Conservation (phyloP, 2,797 vertebrate species). For the Acanthurus tractus region DNA sequence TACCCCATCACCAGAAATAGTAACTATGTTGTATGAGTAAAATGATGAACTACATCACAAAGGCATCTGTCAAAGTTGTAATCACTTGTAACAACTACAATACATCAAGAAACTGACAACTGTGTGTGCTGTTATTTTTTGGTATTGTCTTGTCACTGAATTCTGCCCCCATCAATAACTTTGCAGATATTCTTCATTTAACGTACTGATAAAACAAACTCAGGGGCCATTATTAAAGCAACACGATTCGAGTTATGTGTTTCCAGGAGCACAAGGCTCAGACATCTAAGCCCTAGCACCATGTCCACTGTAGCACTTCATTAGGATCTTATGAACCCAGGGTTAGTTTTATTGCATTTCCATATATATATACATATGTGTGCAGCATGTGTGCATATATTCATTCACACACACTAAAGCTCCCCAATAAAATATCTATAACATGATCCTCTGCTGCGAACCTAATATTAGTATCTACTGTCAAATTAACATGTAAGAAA, state of each 20-base stretch:
- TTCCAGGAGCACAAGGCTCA: conserved; percentile 33
- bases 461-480: conserved; percentile 7
- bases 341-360: conserved; percentile 61
- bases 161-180: not conserved
- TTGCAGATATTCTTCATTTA: not conserved
- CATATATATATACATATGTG: conserved; percentile 36
- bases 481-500: too few relatives aligned
- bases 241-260: conserved; percentile 28
- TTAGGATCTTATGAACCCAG: too few relatives aligned
- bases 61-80: conserved; percentile 21
- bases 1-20: conserved; percentile 8
- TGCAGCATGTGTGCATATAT: too few relatives aligned
- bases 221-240: not conserved
- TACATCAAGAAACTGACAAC: conserved; percentile 55
- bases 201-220: conserved; percentile 6
- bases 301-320: too few relatives aligned
- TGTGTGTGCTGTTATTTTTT: not conserved
- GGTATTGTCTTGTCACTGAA: conserved; percentile 2
- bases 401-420: conserved; percentile 2
- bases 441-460: conserved; percentile 24
- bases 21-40: not conserved
- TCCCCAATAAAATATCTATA: conserved; percentile 33
- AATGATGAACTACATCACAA: conserved; percentile 19
- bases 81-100: conserved; percentile 29
- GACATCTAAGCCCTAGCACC: conserved; percentile 17